A percentile compares a stretch with the other conserved stretches of the same genome.
Evolutionary conservation across 2,797 vertebrate genomes (phyloP).

Genomic region (Gymnothorax reevesii): DNA sequence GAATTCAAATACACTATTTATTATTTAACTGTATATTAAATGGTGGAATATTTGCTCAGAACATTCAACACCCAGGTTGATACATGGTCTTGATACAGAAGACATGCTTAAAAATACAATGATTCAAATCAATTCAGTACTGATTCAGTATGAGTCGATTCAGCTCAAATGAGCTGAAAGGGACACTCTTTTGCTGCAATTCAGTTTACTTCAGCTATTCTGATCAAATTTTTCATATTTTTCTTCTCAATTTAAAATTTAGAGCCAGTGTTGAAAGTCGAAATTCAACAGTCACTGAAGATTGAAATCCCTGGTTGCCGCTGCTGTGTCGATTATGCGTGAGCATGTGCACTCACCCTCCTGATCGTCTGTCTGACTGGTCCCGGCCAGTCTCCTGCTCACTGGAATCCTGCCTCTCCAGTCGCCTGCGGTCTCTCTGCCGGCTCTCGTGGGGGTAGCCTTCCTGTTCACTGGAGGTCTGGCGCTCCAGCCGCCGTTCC

Average conservation of each 20-base stretch:
- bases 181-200: not conserved
- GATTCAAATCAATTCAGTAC: not conserved
- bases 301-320: not conserved
- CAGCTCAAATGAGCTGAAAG: no score
- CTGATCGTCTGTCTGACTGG: slow-evolving; percentile 75
- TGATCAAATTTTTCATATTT: not conserved
- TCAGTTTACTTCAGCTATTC: not conserved
- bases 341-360: slow-evolving; percentile 60
- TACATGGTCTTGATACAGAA: not conserved
- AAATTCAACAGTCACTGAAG: not conserved
- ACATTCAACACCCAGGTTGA: not conserved
- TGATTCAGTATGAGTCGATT: not conserved
- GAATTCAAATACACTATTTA: no score
- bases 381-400: slow-evolving; percentile 82
- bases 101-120: not conserved
- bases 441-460: slow-evolving; percentile 65
- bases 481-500: slow-evolving; percentile 73
- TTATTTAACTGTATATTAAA: no score
- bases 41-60: not conserved
- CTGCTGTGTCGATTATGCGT: not conserved
- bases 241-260: not conserved
- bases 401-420: slow-evolving; percentile 87
- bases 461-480: slow-evolving; percentile 75
- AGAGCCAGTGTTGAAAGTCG: not conserved
- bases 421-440: slow-evolving; percentile 75